Evolutionary conservation across 2,113 vertebrate genomes (phyloP).

Genomic region (Oncorhynchus gorbuscha): DNA sequence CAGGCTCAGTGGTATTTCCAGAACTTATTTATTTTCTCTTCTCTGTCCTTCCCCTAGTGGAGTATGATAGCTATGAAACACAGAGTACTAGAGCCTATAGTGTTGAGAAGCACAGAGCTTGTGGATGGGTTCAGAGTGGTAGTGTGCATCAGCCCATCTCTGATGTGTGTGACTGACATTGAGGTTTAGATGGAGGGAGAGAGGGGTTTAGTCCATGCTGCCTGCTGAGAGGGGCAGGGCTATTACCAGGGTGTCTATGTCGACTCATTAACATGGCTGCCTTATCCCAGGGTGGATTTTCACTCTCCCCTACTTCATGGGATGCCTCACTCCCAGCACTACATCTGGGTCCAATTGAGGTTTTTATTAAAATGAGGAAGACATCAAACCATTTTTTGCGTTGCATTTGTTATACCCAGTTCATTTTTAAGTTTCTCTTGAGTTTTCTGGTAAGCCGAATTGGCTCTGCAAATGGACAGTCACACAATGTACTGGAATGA

Average conservation of each 20-base stretch:
- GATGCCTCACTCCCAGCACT: conserved; percentile 52
- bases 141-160: neutral
- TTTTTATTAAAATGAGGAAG: conserved; percentile 70
- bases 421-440: conserved; percentile 27
- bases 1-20: conserved; percentile 61
- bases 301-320: conserved; percentile 56
- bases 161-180: neutral
- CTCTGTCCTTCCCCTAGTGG: no score
- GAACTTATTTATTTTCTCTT: conserved; percentile 17
- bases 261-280: conserved; percentile 40
- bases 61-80: no score
- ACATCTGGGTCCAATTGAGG: conserved; percentile 88
- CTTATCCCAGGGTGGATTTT: conserved; percentile 56
- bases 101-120: conserved; percentile 23
- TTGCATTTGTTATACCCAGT: conserved; percentile 30
- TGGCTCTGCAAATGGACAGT: conserved; percentile 55
- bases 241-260: conserved; percentile 28
- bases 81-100: neutral
- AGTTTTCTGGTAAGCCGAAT: conserved; percentile 48
- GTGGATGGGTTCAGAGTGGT: conserved; percentile 6
- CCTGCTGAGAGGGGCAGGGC: neutral
- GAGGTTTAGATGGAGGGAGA: neutral
- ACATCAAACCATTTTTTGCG: conserved; percentile 56
- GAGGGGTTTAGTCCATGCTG: neutral
- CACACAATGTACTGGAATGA: conserved; percentile 59